These are phyloP conservation scores for Caenorhabditis sinica DNA, from an alignment of 2,888 invertebrate genomes.

Conservation along the genomic window DNA sequence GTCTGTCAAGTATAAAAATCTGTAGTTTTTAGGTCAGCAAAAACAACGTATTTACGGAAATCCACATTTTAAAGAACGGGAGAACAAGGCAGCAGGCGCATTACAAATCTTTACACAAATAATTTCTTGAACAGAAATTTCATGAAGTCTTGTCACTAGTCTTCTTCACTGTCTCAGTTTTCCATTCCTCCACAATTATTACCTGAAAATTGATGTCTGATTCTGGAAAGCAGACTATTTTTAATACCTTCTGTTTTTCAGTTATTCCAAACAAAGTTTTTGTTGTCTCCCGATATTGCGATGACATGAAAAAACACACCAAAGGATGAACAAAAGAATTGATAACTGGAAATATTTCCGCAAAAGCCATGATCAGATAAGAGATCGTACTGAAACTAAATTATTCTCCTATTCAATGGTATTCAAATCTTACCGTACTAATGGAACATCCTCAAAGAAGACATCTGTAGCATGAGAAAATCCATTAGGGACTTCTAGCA, in stretches of 20 bases:
- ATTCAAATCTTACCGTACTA: background rate
- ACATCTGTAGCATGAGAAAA: constrained; percentile 15
- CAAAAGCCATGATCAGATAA: constrained; percentile 25
- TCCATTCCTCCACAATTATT: too few relatives aligned
- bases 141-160: too few relatives aligned
- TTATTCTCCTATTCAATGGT: background rate
- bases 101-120: too few relatives aligned
- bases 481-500: constrained; percentile 47
- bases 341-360: constrained; percentile 42
- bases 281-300: constrained; percentile 35
- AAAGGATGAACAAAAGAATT: constrained; percentile 36
- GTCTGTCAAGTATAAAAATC: too few relatives aligned
- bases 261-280: background rate
- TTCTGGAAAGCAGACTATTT: background rate
- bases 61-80: too few relatives aligned
- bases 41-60: too few relatives aligned
- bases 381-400: constrained; percentile 10
- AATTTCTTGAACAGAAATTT: too few relatives aligned
- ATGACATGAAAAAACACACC: constrained; percentile 40
- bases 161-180: too few relatives aligned
- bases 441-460: constrained; percentile 1
- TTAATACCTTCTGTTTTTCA: background rate
- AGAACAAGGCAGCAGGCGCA: too few relatives aligned
- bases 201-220: background rate
- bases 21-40: too few relatives aligned